Evolutionary conservation across 2,888 invertebrate species (phyloP).

Genomic region (Thelaira solivaga): DNA sequence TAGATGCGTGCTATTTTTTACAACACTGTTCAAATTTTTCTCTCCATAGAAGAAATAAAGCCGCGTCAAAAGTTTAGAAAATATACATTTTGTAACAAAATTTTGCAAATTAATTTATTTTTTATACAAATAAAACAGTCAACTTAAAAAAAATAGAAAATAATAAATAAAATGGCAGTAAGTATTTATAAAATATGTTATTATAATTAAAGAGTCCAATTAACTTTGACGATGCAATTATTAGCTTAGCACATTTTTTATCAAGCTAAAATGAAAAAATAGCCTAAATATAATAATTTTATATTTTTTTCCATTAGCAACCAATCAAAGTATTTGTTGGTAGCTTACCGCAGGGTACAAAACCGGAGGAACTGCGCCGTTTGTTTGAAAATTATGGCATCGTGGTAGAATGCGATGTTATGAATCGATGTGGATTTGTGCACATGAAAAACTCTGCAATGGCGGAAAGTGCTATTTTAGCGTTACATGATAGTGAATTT

Average conservation of each 20-base stretch:
- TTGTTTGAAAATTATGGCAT: conserved; percentile 91
- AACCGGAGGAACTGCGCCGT: conserved; percentile 87
- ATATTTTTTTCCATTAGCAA: conserved; percentile 39
- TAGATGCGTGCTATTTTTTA: neutral
- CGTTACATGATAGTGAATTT: conserved; percentile 87
- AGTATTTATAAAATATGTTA: conserved; percentile 9
- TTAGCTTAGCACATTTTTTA: conserved; percentile 46
- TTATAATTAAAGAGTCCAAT: too few species aligned
- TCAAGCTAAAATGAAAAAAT: neutral
- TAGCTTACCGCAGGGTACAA: conserved; percentile 90
- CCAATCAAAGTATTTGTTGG: conserved; percentile 91
- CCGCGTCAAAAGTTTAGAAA: conserved; percentile 45
- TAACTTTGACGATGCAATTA: too few species aligned
- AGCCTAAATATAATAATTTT: neutral
- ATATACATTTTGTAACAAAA: conserved; percentile 37
- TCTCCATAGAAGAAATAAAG: conserved; percentile 37
- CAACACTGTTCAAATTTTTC: neutral
- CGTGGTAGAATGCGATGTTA: conserved; percentile 95
- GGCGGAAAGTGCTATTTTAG: conserved; percentile 88
- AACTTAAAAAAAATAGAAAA: neutral
- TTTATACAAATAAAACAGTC: conserved; percentile 5
- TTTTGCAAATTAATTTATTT: conserved; percentile 4
- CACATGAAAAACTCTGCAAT: conserved; percentile 91
- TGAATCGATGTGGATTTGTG: conserved; percentile 96
- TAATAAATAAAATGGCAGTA: conserved; percentile 49